Conservation (phyloP, 2,797 vertebrate genomes). For the Adrianichthys oophorus region DNA sequence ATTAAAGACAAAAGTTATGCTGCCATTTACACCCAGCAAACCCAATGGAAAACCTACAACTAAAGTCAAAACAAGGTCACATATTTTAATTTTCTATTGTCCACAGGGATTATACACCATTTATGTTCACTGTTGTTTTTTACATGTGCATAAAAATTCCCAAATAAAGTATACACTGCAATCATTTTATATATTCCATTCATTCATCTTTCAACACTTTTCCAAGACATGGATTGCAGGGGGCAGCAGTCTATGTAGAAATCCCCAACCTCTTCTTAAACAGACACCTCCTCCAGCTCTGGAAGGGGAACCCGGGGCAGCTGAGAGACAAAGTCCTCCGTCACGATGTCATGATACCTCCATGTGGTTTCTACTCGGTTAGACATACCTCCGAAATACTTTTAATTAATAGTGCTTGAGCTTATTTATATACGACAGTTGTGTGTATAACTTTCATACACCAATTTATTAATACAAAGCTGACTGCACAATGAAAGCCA, state of each 20-base stretch:
- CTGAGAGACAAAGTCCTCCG: too few species aligned
- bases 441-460: constrained; percentile 1
- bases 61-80: constrained; percentile 17
- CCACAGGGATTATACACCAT: constrained; percentile 10
- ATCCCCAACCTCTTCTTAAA: too few species aligned
- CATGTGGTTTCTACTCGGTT: too few species aligned
- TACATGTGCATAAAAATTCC: constrained; percentile 8
- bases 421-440: not conserved
- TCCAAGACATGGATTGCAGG: constrained; percentile 9
- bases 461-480: not conserved
- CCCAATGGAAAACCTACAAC: not conserved
- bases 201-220: constrained; percentile 6
- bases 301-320: too few species aligned
- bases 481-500: constrained; percentile 4
- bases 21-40: not conserved
- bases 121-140: constrained; percentile 6
- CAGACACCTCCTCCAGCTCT: too few species aligned
- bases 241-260: too few species aligned
- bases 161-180: constrained; percentile 15
- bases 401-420: too few species aligned
- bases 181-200: not conserved
- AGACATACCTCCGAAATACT: too few species aligned
- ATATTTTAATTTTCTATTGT: constrained; percentile 5
- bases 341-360: too few species aligned
- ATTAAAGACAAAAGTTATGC: not conserved